phyloP scores from a whole-genome alignment of 2,797 vertebrate genomes.

The Urosaurus nigricauda region DNA sequence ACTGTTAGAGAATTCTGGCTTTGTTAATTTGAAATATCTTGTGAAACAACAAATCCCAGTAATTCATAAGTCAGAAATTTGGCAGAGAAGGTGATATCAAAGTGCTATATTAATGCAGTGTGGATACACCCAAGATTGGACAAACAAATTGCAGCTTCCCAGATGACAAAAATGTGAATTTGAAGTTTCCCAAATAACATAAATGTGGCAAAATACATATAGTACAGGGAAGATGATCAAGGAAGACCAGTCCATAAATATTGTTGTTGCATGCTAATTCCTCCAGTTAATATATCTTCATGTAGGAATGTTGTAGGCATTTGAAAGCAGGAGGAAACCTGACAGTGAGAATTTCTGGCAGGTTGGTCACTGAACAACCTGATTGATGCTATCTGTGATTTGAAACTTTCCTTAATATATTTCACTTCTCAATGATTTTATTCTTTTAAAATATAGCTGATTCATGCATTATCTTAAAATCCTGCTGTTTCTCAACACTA shows the following conservation, averaged over 20 bases:
- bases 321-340: conserved; percentile 61
- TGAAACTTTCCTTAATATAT: conserved; percentile 42
- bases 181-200: neutral
- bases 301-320: neutral
- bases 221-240: neutral
- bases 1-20: too few species aligned
- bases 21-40: too few species aligned
- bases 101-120: too few species aligned
- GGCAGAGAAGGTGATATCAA: too few species aligned
- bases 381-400: neutral
- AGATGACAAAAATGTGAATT: neutral
- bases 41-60: too few species aligned
- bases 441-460: conserved; percentile 1
- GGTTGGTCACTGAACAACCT: conserved; percentile 57
- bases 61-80: too few species aligned
- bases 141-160: neutral
- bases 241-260: too few species aligned
- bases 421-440: neutral
- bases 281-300: neutral
- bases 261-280: neutral
- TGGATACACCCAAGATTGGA: too few species aligned
- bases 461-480: neutral
- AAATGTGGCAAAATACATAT: neutral
- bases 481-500: neutral
- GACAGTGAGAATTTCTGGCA: conserved; percentile 55